Evolutionary conservation across 30 jellyfish, hydroid and myxozoan genomes (phyloP), one percentile per base, ranked within the genome.

Genomic region (Rhopilema esculentum): DNA sequence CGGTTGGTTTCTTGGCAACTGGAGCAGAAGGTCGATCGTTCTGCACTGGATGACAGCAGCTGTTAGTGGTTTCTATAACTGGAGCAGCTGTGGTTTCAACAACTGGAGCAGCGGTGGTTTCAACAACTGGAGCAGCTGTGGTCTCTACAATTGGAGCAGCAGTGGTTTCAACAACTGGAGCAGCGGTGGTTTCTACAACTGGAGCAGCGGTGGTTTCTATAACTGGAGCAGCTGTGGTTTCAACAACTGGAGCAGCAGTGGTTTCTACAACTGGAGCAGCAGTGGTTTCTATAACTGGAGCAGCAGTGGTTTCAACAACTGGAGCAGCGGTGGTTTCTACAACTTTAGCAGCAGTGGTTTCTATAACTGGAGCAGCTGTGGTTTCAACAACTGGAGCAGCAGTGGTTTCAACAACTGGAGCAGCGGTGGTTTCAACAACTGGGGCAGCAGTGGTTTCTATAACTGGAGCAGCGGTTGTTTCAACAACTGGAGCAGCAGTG

Each of bases 401-500:
- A 18, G 80, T 73, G 4, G 93, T 69, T 51, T 31, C 87, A 8
- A 30, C 87, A 57, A 53, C 81, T 65, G 87, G 69, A 9, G 80
- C 87, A 49, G 73, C 93, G 40, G 87, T 84, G 18, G 86, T 61
- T n/a, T 69, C 87, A 23, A 72, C 62, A 27, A 49, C 26, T 30
- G 93, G 63, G 0, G 75, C 84, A 28, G 78, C 93, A 0, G 80
- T 53, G 1, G 87, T 75, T 61, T 33, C 84, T 2, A 31, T 63
- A 15, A 72, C 76, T 50, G 79, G 87, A 49, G 87, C 81, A 50
- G 87, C 93, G 21, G 86, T 70, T 1, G 93, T 49, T 57, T 51
- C 87, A 1, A 52, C 89, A 74, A 62, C 89, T 24, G 95, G 89
- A 16, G 89, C 89, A 62, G 50, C 95, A 2, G 95, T 86, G 19